These are phyloP conservation scores for Carabus problematicus DNA, from an alignment of 2,888 invertebrate genomes.

Conservation along the genomic window DNA sequence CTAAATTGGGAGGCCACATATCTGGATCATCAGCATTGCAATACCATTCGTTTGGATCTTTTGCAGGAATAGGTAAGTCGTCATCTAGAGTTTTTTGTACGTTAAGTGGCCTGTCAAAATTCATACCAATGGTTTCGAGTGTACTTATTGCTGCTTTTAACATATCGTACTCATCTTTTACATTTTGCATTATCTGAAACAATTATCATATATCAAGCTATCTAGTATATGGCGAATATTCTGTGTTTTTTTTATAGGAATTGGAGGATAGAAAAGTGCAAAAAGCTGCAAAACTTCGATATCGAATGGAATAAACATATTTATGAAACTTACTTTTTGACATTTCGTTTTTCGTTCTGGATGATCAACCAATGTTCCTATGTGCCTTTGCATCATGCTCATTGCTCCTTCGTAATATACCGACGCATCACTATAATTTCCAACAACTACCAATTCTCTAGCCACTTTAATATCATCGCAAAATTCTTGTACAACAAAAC, in stretches of 20 bases:
- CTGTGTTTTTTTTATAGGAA: not conserved
- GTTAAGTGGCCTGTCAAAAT: slow-evolving; percentile 62
- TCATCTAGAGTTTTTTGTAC: slow-evolving; percentile 54
- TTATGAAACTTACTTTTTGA: slow-evolving; percentile 74
- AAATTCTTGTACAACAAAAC: slow-evolving; percentile 75
- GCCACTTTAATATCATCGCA: slow-evolving; percentile 95
- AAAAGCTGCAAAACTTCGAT: not conserved
- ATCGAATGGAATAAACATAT: slow-evolving; percentile 8
- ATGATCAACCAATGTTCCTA: slow-evolving; percentile 77
- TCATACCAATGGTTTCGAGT: slow-evolving; percentile 77
- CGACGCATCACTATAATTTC: slow-evolving; percentile 93
- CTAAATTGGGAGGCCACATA: slow-evolving; percentile 77
- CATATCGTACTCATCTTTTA: slow-evolving; percentile 88
- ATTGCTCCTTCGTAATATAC: slow-evolving; percentile 94
- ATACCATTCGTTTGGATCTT: slow-evolving; percentile 61
- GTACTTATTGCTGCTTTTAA: slow-evolving; percentile 83
- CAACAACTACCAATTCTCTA: slow-evolving; percentile 92
- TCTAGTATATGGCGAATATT: too few relatives aligned
- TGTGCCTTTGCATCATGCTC: slow-evolving; percentile 86
- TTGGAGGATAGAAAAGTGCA: slow-evolving; percentile 2
- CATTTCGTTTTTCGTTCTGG: slow-evolving; percentile 85
- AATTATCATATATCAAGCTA: too few relatives aligned
- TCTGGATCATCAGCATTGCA: slow-evolving; percentile 73
- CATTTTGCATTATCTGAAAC: slow-evolving; percentile 51
- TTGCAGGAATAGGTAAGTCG: slow-evolving; percentile 76